Conservation (phyloP, 2,888 invertebrate species). For the Hyppa rectilinea region DNA sequence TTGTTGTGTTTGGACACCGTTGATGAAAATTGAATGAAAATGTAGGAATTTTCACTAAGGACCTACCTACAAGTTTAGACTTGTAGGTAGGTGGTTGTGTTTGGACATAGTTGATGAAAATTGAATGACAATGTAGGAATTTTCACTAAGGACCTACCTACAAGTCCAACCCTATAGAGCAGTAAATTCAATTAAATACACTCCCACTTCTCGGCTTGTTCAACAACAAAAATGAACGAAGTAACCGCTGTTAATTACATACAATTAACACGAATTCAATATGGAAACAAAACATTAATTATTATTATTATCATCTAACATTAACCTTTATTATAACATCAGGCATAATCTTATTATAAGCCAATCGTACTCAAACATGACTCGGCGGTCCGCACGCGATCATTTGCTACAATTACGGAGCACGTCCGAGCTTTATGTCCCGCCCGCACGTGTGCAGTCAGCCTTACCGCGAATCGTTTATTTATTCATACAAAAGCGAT, state of each 20-base stretch:
- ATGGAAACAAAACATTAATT: conserved; percentile 5
- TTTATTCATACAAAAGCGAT: conserved; percentile 69
- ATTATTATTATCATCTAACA: conserved; percentile 43
- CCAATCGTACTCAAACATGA: conserved; percentile 64
- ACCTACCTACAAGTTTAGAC: too few relatives aligned
- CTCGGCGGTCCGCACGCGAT: conserved; percentile 65
- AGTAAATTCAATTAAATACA: neutral
- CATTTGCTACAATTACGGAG: conserved; percentile 71
- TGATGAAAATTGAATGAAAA: neutral
- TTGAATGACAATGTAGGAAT: neutral
- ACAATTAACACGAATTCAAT: conserved; percentile 36
- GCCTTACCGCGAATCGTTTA: conserved; percentile 67
- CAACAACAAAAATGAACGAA: neutral
- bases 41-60: neutral
- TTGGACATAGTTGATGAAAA: neutral
- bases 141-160: too few relatives aligned
- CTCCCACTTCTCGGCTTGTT: neutral
- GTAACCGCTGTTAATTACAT: neutral
- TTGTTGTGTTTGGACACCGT: neutral
- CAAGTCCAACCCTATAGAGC: neutral
- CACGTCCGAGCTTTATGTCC: conserved; percentile 71
- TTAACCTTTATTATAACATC: conserved; percentile 60
- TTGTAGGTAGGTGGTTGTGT: too few relatives aligned
- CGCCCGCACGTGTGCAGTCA: conserved; percentile 66
- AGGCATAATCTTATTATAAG: conserved; percentile 63